A percentile compares a stretch with the other conserved stretches of the same genome.
phyloP scores from a whole-genome alignment of 2,888 invertebrate species.

The Heliconius sara region DNA sequence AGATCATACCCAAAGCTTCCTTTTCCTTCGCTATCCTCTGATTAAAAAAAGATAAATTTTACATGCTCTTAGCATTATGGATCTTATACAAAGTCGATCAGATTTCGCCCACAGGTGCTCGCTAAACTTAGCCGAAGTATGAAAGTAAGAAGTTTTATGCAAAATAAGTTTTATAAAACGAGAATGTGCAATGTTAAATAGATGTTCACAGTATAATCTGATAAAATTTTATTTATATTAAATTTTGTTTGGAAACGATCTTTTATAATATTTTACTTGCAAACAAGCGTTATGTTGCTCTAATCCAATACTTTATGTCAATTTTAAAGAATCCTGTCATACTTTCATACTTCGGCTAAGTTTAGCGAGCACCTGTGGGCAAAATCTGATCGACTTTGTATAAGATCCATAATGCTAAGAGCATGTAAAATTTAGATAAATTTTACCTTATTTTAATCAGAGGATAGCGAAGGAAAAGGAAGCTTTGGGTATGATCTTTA shows the following conservation, averaged over 20 bases:
- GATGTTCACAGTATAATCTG: not conserved
- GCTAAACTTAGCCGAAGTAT: constrained; percentile 13
- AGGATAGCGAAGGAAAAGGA: too few species aligned
- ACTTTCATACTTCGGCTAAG: constrained; percentile 8
- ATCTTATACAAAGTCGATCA: not conserved
- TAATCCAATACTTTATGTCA: too few species aligned
- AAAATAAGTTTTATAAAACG: constrained; percentile 13
- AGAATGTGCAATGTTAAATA: constrained; percentile 4
- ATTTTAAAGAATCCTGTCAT: too few species aligned
- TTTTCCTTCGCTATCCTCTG: too few species aligned
- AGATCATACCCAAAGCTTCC: too few species aligned
- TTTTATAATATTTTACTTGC: too few species aligned
- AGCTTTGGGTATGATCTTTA: too few species aligned
- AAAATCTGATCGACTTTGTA: not conserved
- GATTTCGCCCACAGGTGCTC: constrained; percentile 9
- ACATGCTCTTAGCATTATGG: not conserved
- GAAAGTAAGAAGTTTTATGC: constrained; percentile 4
- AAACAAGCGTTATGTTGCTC: too few species aligned
- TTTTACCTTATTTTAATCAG: too few species aligned
- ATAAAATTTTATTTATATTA: not conserved
- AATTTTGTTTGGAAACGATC: too few species aligned
- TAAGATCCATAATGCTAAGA: not conserved
- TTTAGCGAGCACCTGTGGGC: constrained; percentile 15
- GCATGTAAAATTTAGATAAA: not conserved
- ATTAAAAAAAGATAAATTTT: too few species aligned